A percentile compares a stretch with the other conserved stretches of the same genome.
Conservation (phyloP, 2,797 vertebrate genomes). For the Amphiprion clarkii region DNA sequence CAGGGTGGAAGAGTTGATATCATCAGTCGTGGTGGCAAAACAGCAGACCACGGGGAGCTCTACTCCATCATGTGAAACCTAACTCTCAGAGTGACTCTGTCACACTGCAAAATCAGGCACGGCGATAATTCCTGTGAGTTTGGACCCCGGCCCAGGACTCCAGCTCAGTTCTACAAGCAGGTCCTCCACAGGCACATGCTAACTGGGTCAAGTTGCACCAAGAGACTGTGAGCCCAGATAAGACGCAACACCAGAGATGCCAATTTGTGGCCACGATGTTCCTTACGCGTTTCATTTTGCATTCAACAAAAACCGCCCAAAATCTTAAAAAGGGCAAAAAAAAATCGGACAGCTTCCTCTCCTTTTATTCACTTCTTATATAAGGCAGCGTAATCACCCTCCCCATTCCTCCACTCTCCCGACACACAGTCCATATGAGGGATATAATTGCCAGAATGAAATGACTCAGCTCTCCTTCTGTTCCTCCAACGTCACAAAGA, state of each 20-base stretch:
- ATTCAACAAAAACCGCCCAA: slow-evolving; percentile 5
- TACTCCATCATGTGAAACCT: slow-evolving; percentile 69
- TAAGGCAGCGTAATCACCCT: slow-evolving; percentile 51
- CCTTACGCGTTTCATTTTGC: neutral
- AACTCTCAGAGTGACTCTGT: slow-evolving; percentile 58
- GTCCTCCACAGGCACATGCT: slow-evolving; percentile 66
- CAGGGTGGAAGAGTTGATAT: slow-evolving; percentile 64
- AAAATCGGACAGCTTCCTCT: slow-evolving; percentile 31
- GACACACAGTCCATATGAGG: slow-evolving; percentile 77
- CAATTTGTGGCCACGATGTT: slow-evolving; percentile 10
- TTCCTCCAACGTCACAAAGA: slow-evolving; percentile 75
- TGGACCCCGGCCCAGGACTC: slow-evolving; percentile 66
- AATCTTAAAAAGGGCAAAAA: slow-evolving; percentile 31
- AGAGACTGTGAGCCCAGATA: slow-evolving; percentile 43
- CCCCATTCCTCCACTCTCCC: slow-evolving; percentile 42
- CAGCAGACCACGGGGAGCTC: slow-evolving; percentile 48
- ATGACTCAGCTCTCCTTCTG: slow-evolving; percentile 81
- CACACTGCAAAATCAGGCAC: slow-evolving; percentile 64
- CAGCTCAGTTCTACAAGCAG: slow-evolving; percentile 55
- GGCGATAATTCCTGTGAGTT: slow-evolving; percentile 68
- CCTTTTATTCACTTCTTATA: slow-evolving; percentile 41
- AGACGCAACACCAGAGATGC: slow-evolving; percentile 41
- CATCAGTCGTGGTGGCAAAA: slow-evolving; percentile 54
- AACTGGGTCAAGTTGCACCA: slow-evolving; percentile 68
- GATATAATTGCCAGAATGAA: slow-evolving; percentile 72